Evolutionary conservation across 2,113 vertebrate species (phyloP).

Genomic region (Syrmaticus mikado): DNA sequence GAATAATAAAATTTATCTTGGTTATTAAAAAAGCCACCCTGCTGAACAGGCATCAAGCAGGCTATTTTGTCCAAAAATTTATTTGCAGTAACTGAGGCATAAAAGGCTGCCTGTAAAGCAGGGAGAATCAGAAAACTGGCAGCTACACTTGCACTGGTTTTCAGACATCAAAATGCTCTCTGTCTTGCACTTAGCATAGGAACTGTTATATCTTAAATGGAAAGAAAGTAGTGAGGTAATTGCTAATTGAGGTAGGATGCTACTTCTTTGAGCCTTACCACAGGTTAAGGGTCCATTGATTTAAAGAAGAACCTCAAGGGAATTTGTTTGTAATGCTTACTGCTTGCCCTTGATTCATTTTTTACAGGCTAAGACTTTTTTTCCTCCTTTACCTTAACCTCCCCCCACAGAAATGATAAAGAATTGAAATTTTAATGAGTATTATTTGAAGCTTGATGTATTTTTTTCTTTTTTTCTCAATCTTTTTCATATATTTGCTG

Average conservation of each 20-base stretch:
- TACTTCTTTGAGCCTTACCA: not conserved
- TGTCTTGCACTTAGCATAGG: not conserved
- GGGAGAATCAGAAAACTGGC: not conserved
- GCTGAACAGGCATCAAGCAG: not conserved
- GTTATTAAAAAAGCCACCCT: not conserved
- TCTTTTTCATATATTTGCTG: not conserved
- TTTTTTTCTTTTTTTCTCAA: not conserved
- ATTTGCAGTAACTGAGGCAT: not conserved
- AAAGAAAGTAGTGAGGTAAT: not conserved
- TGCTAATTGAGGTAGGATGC: not conserved
- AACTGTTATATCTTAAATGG: not conserved
- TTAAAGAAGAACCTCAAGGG: not conserved
- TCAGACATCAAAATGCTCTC: not conserved
- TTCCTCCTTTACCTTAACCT: not conserved
- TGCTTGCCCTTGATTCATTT: not conserved
- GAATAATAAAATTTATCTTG: constrained; percentile 9
- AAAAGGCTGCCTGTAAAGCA: not conserved
- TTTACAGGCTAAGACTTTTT: not conserved
- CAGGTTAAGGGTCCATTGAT: not conserved
- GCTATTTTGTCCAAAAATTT: constrained; percentile 28
- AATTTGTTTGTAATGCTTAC: not conserved
- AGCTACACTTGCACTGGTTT: not conserved
- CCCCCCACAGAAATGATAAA: not conserved
- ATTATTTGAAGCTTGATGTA: not conserved
- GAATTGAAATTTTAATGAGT: not conserved